A percentile compares a stretch with the other conserved stretches of the same genome.
phyloP scores from a whole-genome alignment of 1,140 invertebrate genomes.

The Apis florea region DNA sequence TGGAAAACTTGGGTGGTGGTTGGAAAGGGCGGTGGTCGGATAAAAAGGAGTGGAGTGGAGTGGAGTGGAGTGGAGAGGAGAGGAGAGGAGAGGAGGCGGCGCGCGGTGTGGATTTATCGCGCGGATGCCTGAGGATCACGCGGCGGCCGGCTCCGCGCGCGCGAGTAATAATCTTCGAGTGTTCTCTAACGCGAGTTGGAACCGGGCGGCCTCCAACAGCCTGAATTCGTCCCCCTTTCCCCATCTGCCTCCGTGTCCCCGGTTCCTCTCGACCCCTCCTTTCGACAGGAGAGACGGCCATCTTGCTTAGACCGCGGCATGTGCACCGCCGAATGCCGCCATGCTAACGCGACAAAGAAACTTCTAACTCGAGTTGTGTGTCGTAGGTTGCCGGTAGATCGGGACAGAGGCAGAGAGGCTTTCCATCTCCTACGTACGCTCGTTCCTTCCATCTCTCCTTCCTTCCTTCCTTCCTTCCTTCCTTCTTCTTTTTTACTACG shows the following conservation, averaged over 20 bases:
- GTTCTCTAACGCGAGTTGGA: conserved; percentile 79
- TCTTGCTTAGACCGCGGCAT: conserved; percentile 59
- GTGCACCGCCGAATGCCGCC: conserved; percentile 57
- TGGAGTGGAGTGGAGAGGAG: conserved; percentile 62
- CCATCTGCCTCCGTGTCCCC: conserved; percentile 47
- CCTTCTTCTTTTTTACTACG: not conserved
- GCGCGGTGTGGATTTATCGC: conserved; percentile 69
- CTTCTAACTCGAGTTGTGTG: conserved; percentile 69
- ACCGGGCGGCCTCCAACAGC: conserved; percentile 78
- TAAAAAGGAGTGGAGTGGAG: not conserved
- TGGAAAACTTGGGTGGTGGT: not conserved
- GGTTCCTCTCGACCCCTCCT: conserved; percentile 53
- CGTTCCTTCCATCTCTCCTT: conserved; percentile 2
- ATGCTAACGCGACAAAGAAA: conserved; percentile 72
- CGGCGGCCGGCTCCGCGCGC: conserved; percentile 69
- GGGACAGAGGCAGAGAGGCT: conserved; percentile 35
- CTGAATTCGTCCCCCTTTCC: conserved; percentile 61
- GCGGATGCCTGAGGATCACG: conserved; percentile 76
- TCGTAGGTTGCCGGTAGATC: conserved; percentile 66
- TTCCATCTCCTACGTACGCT: conserved; percentile 17
- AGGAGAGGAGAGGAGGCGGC: conserved; percentile 3
- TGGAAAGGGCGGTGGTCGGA: too few species aligned
- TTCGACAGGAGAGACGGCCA: conserved; percentile 55
- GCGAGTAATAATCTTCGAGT: conserved; percentile 79
- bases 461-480: conserved; percentile 16